Base-by-base conservation (phyloP, 2,113 vertebrate species). In the Gallinago media region DNA sequence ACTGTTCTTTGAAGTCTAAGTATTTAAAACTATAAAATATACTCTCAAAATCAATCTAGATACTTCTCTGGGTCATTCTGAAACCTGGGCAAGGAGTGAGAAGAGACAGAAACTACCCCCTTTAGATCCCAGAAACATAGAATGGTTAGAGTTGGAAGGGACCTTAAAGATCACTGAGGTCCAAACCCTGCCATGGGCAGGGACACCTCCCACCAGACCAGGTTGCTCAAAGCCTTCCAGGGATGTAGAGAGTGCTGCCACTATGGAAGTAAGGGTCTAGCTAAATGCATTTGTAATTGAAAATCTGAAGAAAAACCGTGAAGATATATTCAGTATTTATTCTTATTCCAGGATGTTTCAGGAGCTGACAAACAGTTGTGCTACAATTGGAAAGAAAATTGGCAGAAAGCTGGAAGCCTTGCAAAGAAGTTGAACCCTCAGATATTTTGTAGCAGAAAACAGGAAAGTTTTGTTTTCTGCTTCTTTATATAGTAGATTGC, bases 381-480 rank as follows among this genome's bases (percentile, higher is more conserved):
- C 89, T 96, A 85, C 72, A 92, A 89, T 47, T 59, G 66, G n/a
- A 70, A 36, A 82, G 47, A 86, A 85, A 85, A 92, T 68, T 73
- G 42, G 12, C 61, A 90, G 79, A 79, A 96, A 71, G 40, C 34
- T 78, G 25, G 8, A 76, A 89, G 14, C 18, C 75, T 40, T 95
- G 92, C 75, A 58, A 71, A 54, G 67, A 81, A 36, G 42, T 18
- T 25, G 40, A 72, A 36, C 15, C 21, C 23, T 75, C 25, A 44
- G 46, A 79, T 6, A 50, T 32, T 34, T 17, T 86, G 8, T 6
- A 49, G 26, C 5, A 82, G 55, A 22, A 87, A 86, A 66, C 67
- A 44, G 11, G 71, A 59, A 93, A 91, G 55, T 76, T 76, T 70
- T 84, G 21, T 31, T 94, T 89, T 61, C 36, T 8, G 52, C 92